Evolutionary conservation across 2,888 invertebrate species (phyloP).

Genomic region (Callimorpha dominula): DNA sequence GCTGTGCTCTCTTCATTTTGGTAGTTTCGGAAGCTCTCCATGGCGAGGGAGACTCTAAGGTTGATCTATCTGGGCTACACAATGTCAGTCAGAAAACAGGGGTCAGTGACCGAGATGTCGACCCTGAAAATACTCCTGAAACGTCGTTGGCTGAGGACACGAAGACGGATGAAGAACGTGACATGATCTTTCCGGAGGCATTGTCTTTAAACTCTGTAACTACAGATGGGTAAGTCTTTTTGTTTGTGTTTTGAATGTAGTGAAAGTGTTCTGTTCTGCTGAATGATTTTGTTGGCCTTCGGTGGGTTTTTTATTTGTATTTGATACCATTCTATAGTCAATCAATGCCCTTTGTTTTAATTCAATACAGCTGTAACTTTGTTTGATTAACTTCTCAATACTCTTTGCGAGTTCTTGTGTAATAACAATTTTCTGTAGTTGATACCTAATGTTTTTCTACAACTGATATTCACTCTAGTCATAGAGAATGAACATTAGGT

Average conservation of each 20-base stretch:
- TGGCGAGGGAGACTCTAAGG: conserved; percentile 65
- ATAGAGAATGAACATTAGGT: neutral
- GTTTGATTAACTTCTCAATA: neutral
- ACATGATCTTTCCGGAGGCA: conserved; percentile 83
- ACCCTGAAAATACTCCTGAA: conserved; percentile 33
- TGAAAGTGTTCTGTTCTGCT: conserved; percentile 50
- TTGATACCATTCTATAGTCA: conserved; percentile 26
- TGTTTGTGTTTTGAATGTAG: conserved; percentile 23
- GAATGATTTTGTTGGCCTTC: conserved; percentile 44
- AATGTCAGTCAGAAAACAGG: conserved; percentile 75
- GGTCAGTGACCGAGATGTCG: conserved; percentile 52
- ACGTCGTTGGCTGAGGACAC: conserved; percentile 32
- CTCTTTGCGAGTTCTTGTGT: neutral
- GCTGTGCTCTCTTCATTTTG: conserved; percentile 87
- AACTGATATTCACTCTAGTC: neutral
- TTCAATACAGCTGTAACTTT: neutral
- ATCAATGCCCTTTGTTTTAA: conserved; percentile 16
- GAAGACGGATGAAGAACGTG: conserved; percentile 58
- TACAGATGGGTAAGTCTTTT: conserved; percentile 83
- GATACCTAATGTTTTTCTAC: neutral
- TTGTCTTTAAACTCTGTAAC: conserved; percentile 86
- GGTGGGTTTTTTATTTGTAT: conserved; percentile 30
- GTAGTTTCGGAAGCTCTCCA: conserved; percentile 87
- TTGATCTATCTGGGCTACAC: conserved; percentile 78
- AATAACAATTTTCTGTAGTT: neutral